Conservation (phyloP, 2,113 vertebrate species). For the Onychorhynchus coronatus region DNA sequence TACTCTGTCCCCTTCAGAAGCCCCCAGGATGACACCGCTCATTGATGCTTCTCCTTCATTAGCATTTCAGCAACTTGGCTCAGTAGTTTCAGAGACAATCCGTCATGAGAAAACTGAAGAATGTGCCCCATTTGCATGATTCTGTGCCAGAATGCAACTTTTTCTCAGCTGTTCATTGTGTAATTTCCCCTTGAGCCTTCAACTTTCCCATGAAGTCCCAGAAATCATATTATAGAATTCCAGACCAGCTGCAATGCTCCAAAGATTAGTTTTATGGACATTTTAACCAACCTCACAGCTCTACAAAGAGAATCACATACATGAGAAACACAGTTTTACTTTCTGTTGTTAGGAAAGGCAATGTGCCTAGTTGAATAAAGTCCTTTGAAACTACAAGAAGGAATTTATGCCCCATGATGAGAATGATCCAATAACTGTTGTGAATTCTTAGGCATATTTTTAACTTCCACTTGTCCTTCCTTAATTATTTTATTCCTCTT, state of each 20-base stretch:
- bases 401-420: slow-evolving; percentile 56
- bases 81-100: slow-evolving; percentile 83
- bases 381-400: slow-evolving; percentile 69
- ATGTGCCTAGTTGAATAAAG: slow-evolving; percentile 46
- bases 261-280: slow-evolving; percentile 57
- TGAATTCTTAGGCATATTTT: slow-evolving; percentile 66
- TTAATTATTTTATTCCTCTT: slow-evolving; percentile 60
- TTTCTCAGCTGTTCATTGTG: slow-evolving; percentile 80
- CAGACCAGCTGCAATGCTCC: slow-evolving; percentile 62
- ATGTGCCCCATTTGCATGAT: slow-evolving; percentile 86
- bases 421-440: slow-evolving; percentile 63
- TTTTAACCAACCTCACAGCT: slow-evolving; percentile 54
- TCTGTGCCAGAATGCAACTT: slow-evolving; percentile 83
- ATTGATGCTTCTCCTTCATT: slow-evolving; percentile 91
- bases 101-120: slow-evolving; percentile 88
- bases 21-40: slow-evolving; percentile 87
- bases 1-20: slow-evolving; percentile 72
- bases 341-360: slow-evolving; percentile 62
- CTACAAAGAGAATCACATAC: slow-evolving; percentile 40
- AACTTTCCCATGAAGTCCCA: slow-evolving; percentile 83
- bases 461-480: slow-evolving; percentile 65
- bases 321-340: slow-evolving; percentile 52
- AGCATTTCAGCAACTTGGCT: slow-evolving; percentile 86
- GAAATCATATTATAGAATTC: slow-evolving; percentile 77
- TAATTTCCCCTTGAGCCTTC: slow-evolving; percentile 72